Base-by-base conservation (phyloP, 37 sponge, comb jelly and placozoan genomes). In the Tethya wilhelma region DNA sequence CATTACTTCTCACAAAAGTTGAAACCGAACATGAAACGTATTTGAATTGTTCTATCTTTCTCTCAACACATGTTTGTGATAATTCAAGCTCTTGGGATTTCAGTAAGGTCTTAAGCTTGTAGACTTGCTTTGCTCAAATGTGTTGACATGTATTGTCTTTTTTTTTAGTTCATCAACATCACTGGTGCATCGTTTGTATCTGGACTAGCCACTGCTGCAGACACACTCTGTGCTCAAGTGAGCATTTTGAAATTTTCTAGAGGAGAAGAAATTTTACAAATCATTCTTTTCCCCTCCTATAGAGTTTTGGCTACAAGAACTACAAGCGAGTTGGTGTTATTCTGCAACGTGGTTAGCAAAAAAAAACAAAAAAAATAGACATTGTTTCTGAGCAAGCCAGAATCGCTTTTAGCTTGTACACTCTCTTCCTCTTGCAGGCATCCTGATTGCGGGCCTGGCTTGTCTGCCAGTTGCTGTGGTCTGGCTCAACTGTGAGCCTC, bases 211-310 rank as follows among this genome's bases (percentile, higher is more conserved):
- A 29, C 69, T 17, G 88, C 88, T 39, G 81, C 82, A 29, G 89
- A 89, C n/a, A 89, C 89, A n/a, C 79, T 89, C 36, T 82, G 83
- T 41, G 37, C 89, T 17, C 89, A 89, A 64, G 89, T 81, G 62
- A 36, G 40, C 55, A 49, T 49, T 49, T 49, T 20, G 17, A 20
- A n/a, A n/a, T n/a, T n/a, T n/a, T n/a, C n/a, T n/a, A n/a, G n/a
- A n/a, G n/a, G n/a, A n/a, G n/a, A n/a, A n/a, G n/a, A n/a, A n/a
- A n/a, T n/a, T n/a, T n/a, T n/a, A n/a, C n/a, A 37, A 28, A 56
- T 67, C 33, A 36, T 41, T 26, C 60, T 57, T 0, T 30, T 62
- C 53, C 44, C 41, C 4, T 59, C 65, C 2, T n/a, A n/a, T 46
- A 91, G 84, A 73, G 73, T 22, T 91, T 60, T 78, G 92, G 92